Percentiles rank a stretch among this genome's conserved stretches.
These are phyloP conservation scores for crab-eating macaque (Macaca fascicularis) DNA, from an alignment of 2,113 vertebrate genomes.

Conservation along the genomic window T2T-MFA8v1.1 NC_088378.1:14128001-14128500, in stretches of 20 bases:
- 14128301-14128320: not conserved
- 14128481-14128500: not conserved
- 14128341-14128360: not conserved
- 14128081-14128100: not conserved
- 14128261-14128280: not conserved
- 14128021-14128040: slow-evolving; percentile 7
- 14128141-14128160: not conserved
- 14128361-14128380: not conserved
- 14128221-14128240: not conserved
- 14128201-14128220: not conserved
- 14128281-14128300: not conserved
- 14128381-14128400: not conserved
- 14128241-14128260: not conserved
- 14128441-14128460: not conserved
- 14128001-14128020: not conserved
- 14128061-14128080: not conserved
- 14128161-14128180: not conserved
- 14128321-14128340: not conserved
- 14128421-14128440: not conserved
- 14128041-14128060: not conserved
- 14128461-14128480: slow-evolving; percentile 13
- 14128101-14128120: not conserved
- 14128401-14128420: not conserved
- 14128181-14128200: not conserved
- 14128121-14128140: not conserved